Evolutionary conservation across 2,113 vertebrate genomes (phyloP).

Genomic region (Taurulus bubalis): DNA sequence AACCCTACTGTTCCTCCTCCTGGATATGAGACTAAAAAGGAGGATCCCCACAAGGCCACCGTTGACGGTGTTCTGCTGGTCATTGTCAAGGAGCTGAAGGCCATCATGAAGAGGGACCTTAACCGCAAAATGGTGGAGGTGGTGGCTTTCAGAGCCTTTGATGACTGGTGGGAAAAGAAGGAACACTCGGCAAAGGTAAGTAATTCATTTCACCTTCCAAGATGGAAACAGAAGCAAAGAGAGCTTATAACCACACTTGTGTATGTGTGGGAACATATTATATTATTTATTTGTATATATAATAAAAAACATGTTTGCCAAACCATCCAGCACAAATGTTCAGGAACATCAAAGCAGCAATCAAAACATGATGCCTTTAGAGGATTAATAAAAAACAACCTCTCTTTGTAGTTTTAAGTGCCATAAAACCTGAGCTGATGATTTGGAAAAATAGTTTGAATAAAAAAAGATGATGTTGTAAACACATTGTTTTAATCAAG

Average conservation of each 20-base stretch:
- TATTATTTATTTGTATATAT: neutral
- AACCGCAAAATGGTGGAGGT: conserved; percentile 99
- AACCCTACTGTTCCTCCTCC: conserved; percentile 96
- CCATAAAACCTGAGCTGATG: neutral
- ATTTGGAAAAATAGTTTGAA: no score
- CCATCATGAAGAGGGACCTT: conserved; percentile 98
- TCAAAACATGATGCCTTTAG: neutral
- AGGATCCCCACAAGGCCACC: conserved; percentile 97
- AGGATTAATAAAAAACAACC: neutral
- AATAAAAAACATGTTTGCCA: neutral
- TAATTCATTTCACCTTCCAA: neutral
- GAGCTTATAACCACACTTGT: no score
- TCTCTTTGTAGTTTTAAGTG: neutral
- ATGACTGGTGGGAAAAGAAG: conserved; percentile 99
- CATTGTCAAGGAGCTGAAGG: conserved; percentile 98
- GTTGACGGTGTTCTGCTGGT: conserved; percentile 95
- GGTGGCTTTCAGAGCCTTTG: conserved; percentile 96
- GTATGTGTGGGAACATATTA: neutral
- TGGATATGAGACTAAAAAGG: conserved; percentile 93
- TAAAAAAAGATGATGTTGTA: neutral
- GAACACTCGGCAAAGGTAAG: conserved; percentile 94
- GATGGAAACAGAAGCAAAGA: neutral
- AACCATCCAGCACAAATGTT: neutral
- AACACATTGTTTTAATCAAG: neutral
- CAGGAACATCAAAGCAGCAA: neutral